Percentiles rank a stretch among this genome's conserved stretches.
These are phyloP conservation scores for Oryctes rhinoceros DNA, from an alignment of 1,140 invertebrate species.

Conservation along the genomic window DNA sequence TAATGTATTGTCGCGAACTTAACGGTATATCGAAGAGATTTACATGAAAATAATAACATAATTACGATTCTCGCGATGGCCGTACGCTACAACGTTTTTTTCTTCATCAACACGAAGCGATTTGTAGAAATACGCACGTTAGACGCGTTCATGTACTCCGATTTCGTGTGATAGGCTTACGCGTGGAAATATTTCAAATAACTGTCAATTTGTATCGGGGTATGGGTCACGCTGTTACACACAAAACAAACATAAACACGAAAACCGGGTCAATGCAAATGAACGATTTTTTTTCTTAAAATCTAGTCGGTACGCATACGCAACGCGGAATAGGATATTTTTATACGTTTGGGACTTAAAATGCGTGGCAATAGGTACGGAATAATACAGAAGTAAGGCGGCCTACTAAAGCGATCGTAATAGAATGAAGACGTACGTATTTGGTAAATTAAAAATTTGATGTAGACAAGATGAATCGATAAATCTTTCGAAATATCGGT, in stretches of 20 bases:
- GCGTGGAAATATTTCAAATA: conserved; percentile 26
- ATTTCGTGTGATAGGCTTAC: conserved; percentile 1
- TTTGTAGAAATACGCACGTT: not conserved
- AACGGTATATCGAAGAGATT: too few relatives aligned
- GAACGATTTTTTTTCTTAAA: conserved; percentile 1
- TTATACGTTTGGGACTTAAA: too few relatives aligned
- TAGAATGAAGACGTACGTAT: too few relatives aligned
- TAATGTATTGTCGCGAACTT: too few relatives aligned
- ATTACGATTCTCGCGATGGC: not conserved
- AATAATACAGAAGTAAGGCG: too few relatives aligned
- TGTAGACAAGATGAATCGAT: too few relatives aligned
- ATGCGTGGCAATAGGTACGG: too few relatives aligned
- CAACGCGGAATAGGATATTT: not conserved
- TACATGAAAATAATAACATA: not conserved
- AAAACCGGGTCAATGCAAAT: conserved; percentile 5
- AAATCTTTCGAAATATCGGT: too few relatives aligned
- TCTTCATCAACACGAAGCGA: not conserved
- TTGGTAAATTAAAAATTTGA: too few relatives aligned
- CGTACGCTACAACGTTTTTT: not conserved
- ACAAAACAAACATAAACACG: conserved; percentile 9
- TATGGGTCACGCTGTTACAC: conserved; percentile 5
- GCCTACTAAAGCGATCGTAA: too few relatives aligned
- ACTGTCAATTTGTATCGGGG: conserved; percentile 33
- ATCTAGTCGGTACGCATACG: not conserved
- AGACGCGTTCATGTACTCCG: not conserved